Percentiles rank a stretch among this genome's conserved stretches.
phyloP scores from a whole-genome alignment of 2,113 vertebrate genomes.

The Neolamprologus sp. region DNA sequence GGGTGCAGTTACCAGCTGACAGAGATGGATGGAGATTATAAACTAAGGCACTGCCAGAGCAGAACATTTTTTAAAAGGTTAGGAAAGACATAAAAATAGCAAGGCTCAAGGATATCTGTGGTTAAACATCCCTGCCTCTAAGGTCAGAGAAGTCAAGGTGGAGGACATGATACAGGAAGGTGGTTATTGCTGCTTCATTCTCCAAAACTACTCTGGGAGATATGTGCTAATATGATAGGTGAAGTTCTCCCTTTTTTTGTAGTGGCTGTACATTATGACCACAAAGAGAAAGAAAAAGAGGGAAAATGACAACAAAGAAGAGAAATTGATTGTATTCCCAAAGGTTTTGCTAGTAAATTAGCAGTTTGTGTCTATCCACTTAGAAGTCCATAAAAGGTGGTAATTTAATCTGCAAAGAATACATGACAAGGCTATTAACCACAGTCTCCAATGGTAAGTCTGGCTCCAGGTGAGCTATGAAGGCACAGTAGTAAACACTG shows the following conservation, averaged over 20 bases:
- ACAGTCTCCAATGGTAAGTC: neutral
- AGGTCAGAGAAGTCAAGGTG: slow-evolving; percentile 47
- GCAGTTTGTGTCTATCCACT: neutral
- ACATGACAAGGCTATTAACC: neutral
- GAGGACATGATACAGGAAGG: slow-evolving; percentile 9
- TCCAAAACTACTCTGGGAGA: neutral
- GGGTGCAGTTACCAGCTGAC: slow-evolving; percentile 32
- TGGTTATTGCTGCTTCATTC: slow-evolving; percentile 9
- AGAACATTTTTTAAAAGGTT: slow-evolving; percentile 61
- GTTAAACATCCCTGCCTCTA: slow-evolving; percentile 32
- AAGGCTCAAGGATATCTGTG: slow-evolving; percentile 31
- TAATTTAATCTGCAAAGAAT: neutral
- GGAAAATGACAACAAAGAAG: neutral
- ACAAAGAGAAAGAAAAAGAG: neutral
- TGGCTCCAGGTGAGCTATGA: neutral
- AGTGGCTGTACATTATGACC: slow-evolving; percentile 2
- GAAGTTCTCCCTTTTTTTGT: neutral
- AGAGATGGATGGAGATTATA: slow-evolving; percentile 69
- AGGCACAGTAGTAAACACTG: slow-evolving; percentile 1
- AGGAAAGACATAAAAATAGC: slow-evolving; percentile 53
- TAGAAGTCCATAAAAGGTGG: neutral
- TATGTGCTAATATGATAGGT: neutral
- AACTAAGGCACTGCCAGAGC: slow-evolving; percentile 30
- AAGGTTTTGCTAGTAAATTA: neutral
- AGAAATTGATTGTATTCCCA: neutral